Conservation (phyloP, 2,797 vertebrate species). For the Pseudochirops corinnae region DNA sequence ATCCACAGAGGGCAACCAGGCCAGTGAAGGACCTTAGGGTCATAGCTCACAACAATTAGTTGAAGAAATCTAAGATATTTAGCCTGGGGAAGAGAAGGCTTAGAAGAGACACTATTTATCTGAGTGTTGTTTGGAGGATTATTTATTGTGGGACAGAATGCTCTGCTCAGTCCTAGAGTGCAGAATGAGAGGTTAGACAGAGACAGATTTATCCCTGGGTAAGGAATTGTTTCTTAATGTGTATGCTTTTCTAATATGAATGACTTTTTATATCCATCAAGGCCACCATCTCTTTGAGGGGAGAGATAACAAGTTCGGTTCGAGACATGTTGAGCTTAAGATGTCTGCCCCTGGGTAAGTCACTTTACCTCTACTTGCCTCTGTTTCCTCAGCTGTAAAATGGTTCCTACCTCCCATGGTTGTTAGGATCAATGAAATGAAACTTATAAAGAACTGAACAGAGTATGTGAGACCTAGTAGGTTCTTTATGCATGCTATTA, state of each 20-base stretch:
- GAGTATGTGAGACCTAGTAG: background rate
- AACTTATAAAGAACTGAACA: background rate
- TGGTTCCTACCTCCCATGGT: background rate
- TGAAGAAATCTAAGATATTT: background rate
- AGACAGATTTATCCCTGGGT: background rate
- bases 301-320: background rate
- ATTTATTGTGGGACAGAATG: background rate
- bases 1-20: background rate
- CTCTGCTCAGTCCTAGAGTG: background rate
- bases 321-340: background rate
- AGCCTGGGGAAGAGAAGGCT: background rate
- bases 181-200: background rate
- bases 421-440: background rate
- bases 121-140: background rate
- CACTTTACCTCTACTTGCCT: background rate
- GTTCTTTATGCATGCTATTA: background rate
- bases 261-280: background rate
- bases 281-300: background rate
- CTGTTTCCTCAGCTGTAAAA: background rate
- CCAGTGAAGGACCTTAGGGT: background rate
- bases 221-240: background rate
- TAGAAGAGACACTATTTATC: background rate
- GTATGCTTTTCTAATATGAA: background rate
- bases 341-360: background rate
- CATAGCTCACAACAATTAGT: background rate